Conservation (phyloP, 2,888 invertebrate species). For the Mantis religiosa region DNA sequence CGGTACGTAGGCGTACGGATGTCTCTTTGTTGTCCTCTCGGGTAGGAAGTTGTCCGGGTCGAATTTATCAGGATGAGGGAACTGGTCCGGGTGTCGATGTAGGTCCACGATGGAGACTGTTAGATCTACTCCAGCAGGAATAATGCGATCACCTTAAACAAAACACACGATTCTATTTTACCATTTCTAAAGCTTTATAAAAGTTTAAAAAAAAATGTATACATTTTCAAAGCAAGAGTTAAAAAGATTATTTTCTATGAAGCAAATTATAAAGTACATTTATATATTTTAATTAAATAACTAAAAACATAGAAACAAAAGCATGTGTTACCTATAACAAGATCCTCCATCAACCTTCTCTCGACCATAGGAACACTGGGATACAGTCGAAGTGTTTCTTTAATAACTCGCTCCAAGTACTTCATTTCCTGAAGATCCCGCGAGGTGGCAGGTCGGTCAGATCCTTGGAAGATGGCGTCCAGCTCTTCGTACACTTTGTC, state of each 20-base stretch:
- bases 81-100: constrained; percentile 50
- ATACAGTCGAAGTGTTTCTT: constrained; percentile 36
- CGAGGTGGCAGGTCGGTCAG: constrained; percentile 31
- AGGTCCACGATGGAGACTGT: constrained; percentile 58
- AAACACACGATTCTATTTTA: no score
- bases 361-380: constrained; percentile 35
- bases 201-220: no score
- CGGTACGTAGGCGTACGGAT: no score
- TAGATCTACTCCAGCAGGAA: constrained; percentile 51
- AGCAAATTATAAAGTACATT: no score
- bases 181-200: no score
- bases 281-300: no score
- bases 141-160: constrained; percentile 45
- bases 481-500: constrained; percentile 47
- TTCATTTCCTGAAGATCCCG: constrained; percentile 34
- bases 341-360: constrained; percentile 44
- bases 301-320: no score
- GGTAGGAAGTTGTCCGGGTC: constrained; percentile 67
- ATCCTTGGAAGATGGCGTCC: constrained; percentile 34
- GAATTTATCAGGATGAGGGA: constrained; percentile 60
- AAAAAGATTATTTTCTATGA: no score
- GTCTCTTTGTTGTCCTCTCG: constrained; percentile 47
- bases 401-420: constrained; percentile 35
- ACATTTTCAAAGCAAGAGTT: no score
- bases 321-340: constrained; percentile 46